Base-by-base conservation (phyloP, 2,888 invertebrate genomes). In the Pammene aurita region DNA sequence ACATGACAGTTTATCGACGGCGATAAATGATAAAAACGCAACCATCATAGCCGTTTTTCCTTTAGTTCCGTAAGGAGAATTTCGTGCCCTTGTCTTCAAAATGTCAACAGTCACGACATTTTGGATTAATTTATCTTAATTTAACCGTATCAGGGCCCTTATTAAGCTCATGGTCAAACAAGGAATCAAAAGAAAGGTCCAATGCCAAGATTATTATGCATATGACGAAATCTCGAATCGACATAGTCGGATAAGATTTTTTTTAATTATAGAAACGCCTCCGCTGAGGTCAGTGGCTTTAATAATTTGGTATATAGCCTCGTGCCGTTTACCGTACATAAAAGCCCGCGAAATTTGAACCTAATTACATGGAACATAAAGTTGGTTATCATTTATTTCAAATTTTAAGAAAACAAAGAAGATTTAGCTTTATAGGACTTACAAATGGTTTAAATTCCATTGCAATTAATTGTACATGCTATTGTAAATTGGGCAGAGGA, bases 61-160 rank as follows among this genome's bases (percentile, higher is more conserved):
- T 48, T 66, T 65, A 58, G 52, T 57, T 66, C 57, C 57, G 52
- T 34, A 66, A 68, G 58, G 46, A 71, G 66, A 69, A 61, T 72
- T 72, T 67, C 55, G 55, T 44, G 63, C 57, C 63, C 57, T 68
- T 68, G 52, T 18, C 52, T 52, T 58, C 68, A 44, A 57, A 68
- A 68, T 68, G 68, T 68, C 63, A 64, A 52, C 63, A 68, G 68
- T 68, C 68, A 68, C 26, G 68, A 64, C 68, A 68, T 68, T 68
- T 68, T 64, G 63, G 35, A 67, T 26, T 52, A 62, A 62, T 62
- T 52, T 62, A 50, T 67, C 56, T 60, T 67, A 67, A 68, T 50
- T 68, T 63, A 68, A 64, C 44, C 58, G 13, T 63, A 63, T 52
- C 48, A 62, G 50, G 62, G 62, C 62, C 10, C 50, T 62, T 62